Base-by-base conservation (phyloP, 2,888 invertebrate species). In the Athalia circularis region DNA sequence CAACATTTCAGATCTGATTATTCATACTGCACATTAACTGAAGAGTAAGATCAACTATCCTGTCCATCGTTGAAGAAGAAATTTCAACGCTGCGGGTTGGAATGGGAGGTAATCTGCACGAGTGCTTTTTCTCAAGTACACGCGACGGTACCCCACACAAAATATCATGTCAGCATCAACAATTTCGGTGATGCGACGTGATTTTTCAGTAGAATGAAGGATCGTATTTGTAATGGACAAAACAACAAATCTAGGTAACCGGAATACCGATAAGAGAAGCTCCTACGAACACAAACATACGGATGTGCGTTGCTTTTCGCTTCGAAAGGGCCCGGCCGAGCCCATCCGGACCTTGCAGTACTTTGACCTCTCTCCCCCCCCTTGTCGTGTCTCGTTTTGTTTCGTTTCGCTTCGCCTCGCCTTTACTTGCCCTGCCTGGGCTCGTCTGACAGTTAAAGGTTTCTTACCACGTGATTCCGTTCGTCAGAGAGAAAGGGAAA, bases 291-390 rank as follows among this genome's bases (percentile, higher is more conserved):
- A 0, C 6, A 7, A 13, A 13, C 29, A 62, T 7, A 62, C 62
- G 6, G 15, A 62, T 7, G 29, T 15, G 29, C 3, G 50, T 68
- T 43, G 52, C 68, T 43, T 50, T 68, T 45, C 11, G 68, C 43
- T 29, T 47, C 57, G 59, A 48, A 72, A 61, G 72, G 72, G 72
- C 72, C 59, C n/a, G 72, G n/a, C 62, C 75, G 50, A 75, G 75
- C 75, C 75, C 75, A 75, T 75, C 75, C 75, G 75, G 75, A 75
- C 75, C 75, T 75, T 72, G 62, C 75, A 75, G 75, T 75, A 75
- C 75, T 75, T 75, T 75, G 75, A 75, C 64, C 75, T 75, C 75
- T 65, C 29, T 29, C 2, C 29, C 29, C 29, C 29, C 72, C 59
- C n/a, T 47, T 7, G 62, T 62, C 75, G 61, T 72, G 62, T 62